Base-by-base conservation (phyloP, 2,797 vertebrate species). In the Chiloscyllium punctatum region DNA sequence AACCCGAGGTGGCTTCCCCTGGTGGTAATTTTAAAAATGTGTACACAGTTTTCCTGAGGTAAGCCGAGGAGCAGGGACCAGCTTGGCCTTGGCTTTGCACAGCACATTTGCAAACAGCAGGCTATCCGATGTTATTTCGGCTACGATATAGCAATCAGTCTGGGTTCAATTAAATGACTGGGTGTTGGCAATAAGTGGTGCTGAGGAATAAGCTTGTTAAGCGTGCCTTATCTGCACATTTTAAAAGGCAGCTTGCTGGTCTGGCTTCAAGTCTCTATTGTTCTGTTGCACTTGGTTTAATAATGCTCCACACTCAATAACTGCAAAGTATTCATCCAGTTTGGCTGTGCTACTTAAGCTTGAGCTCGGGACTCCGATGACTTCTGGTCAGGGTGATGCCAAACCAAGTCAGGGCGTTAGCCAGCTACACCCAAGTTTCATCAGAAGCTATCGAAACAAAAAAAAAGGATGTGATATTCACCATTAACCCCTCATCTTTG, bases 161-260 rank as follows among this genome's bases (percentile, higher is more conserved):
- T 92, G 33, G 30, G 37, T 92, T 37, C 90, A 92, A 92, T 92
- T 92, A 92, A 37, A 42, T 92, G 90, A 92, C 62, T 37, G 62
- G 62, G 62, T 42, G 62, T 51, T 92, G 90, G 90, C 90, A 92
- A 69, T 69, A 68, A 92, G 21, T 42, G 62, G n/a, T n/a, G 33
- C 33, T 37, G n/a, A 25, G 62, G 66, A 92, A 69, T 68, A 92
- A 68, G 62, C 33, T 7, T 8, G 62, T 37, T 92, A 42, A 90
- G 68, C 92, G 18, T 37, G 90, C 90, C 37, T 11, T 68, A 69
- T 68, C 62, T 69, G 90, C 90, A 92, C 33, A 92, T 68, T 37
- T 92, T 92, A 23, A 37, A 57, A 68, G 62, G n/a, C 62, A 23
- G 33, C n/a, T 92, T 21, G 7, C 9, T 92, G 62, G 88, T 66